A percentile compares a stretch with the other conserved stretches of the same genome.
Evolutionary conservation across 2,113 vertebrate species (phyloP).

Genomic region (Zosterops lateralis): DNA sequence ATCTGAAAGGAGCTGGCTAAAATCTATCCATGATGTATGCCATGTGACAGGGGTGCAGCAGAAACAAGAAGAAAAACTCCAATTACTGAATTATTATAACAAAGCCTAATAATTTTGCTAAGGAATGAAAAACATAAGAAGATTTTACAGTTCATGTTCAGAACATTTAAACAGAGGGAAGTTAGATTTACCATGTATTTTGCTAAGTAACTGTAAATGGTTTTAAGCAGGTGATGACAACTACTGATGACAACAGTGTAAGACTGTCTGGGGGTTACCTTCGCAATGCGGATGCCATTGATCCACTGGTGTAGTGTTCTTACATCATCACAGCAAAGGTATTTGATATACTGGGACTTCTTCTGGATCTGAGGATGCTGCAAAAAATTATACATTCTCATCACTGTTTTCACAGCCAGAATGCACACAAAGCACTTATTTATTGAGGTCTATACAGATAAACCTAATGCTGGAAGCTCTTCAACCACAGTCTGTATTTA

Average conservation of each 20-base stretch:
- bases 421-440: neutral
- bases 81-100: neutral
- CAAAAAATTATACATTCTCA: neutral
- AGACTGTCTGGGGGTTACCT: conserved; percentile 73
- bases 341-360: conserved; percentile 98
- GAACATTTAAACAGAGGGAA: neutral
- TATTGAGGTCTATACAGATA: neutral
- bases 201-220: neutral
- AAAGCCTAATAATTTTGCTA: neutral
- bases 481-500: neutral
- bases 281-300: conserved; percentile 94
- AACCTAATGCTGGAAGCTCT: neutral
- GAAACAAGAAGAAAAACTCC: neutral
- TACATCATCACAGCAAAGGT: conserved; percentile 94
- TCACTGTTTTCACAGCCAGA: neutral
- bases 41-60: neutral
- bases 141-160: neutral
- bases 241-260: neutral
- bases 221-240: neutral
- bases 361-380: conserved; percentile 99
- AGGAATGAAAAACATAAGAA: neutral
- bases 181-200: neutral
- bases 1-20: neutral
- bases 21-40: neutral
- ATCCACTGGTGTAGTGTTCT: conserved; percentile 97